Evolutionary conservation across 2,113 vertebrate genomes (phyloP).

Genomic region (Sylvilagus bachmani): DNA sequence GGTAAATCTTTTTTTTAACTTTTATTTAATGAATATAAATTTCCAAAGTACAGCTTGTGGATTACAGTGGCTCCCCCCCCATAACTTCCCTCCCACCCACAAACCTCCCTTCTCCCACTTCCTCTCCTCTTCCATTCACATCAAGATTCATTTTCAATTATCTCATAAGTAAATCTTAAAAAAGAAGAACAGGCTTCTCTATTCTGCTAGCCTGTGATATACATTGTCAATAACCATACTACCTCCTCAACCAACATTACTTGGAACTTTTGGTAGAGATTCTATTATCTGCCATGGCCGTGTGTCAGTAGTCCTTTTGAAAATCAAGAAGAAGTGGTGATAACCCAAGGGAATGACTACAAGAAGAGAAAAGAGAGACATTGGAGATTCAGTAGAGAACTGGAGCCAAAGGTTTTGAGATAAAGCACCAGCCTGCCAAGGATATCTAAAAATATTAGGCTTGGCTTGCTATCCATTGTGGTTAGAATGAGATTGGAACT

Average conservation of each 20-base stretch:
- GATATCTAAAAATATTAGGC: neutral
- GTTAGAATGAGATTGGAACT: neutral
- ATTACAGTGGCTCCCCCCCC: too few species aligned
- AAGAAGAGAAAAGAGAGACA: neutral
- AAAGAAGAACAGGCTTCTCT: neutral
- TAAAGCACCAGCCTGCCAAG: neutral
- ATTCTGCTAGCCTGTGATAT: neutral
- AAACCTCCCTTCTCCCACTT: too few species aligned
- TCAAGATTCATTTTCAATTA: too few species aligned
- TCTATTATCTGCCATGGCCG: neutral
- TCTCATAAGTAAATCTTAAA: neutral
- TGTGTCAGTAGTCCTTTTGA: neutral
- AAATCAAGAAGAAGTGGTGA: neutral
- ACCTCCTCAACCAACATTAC: neutral
- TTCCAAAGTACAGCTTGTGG: too few species aligned
- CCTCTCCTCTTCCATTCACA: too few species aligned
- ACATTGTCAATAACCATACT: neutral
- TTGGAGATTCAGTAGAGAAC: neutral
- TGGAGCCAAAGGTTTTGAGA: neutral
- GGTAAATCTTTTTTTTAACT: too few species aligned
- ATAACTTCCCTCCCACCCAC: too few species aligned
- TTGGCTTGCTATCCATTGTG: neutral
- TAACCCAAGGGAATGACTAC: neutral
- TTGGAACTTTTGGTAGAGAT: neutral
- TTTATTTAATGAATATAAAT: too few species aligned